Evolutionary conservation across 2,888 invertebrate genomes (phyloP).

Genomic region (Drosophila cognata): DNA sequence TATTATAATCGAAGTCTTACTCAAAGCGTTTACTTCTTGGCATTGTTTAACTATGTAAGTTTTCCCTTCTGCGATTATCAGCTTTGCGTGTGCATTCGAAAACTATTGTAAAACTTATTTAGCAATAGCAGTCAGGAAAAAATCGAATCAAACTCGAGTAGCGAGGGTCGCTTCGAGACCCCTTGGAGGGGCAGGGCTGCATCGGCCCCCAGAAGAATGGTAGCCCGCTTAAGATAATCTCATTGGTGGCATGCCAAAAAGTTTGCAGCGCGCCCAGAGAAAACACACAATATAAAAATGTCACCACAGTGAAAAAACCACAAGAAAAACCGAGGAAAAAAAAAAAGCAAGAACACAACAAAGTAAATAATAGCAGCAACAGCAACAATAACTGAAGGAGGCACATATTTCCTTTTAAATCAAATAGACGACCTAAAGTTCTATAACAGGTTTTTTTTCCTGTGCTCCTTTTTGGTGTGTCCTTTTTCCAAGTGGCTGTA

Average conservation of each 20-base stretch:
- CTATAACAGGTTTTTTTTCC: slow-evolving; percentile 48
- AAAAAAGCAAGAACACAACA: slow-evolving; percentile 17
- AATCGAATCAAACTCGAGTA: slow-evolving; percentile 27
- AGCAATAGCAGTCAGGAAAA: slow-evolving; percentile 19
- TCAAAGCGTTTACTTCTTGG: background rate
- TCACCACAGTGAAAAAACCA: slow-evolving; percentile 61
- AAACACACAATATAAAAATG: slow-evolving; percentile 71
- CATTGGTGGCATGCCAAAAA: slow-evolving; percentile 78
- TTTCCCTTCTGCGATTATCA: slow-evolving; percentile 10
- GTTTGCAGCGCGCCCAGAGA: slow-evolving; percentile 48
- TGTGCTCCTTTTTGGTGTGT: slow-evolving; percentile 17
- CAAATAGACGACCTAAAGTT: slow-evolving; percentile 65
- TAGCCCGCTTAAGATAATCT: slow-evolving; percentile 80
- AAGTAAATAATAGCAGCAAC: slow-evolving; percentile 39
- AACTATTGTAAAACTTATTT: slow-evolving; percentile 65
- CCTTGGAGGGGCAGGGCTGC: background rate
- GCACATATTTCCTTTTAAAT: slow-evolving; percentile 75
- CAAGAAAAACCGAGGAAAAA: slow-evolving; percentile 20
- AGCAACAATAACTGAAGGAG: slow-evolving; percentile 34
- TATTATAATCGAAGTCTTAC: background rate
- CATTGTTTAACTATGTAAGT: background rate
- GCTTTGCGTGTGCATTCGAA: slow-evolving; percentile 38
- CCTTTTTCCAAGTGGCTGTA: slow-evolving; percentile 55
- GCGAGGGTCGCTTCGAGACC: background rate
- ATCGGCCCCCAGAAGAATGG: slow-evolving; percentile 51